Evolutionary conservation across 2,797 vertebrate genomes (phyloP).

Genomic region (Hirundo rustica): DNA sequence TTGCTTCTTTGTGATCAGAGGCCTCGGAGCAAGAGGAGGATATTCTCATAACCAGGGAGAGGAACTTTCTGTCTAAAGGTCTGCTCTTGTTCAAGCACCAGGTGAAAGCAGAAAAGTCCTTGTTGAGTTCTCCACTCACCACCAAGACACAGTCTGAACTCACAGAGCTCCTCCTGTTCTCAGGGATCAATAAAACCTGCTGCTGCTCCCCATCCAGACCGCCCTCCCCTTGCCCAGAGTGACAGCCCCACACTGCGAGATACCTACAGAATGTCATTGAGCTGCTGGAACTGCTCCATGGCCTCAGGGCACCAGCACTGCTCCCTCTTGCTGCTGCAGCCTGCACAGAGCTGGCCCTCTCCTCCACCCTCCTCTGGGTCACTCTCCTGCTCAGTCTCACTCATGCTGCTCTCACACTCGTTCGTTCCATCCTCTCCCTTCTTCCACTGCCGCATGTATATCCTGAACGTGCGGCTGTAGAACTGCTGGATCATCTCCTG

Average conservation of each 20-base stretch:
- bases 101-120: not conserved
- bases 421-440: slow-evolving; percentile 71
- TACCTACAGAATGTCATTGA: slow-evolving; percentile 90
- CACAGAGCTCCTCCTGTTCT: not conserved
- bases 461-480: slow-evolving; percentile 90
- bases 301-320: slow-evolving; percentile 90
- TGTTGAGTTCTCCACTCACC: fast-evolving
- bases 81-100: not conserved
- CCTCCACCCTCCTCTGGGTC: slow-evolving; percentile 51
- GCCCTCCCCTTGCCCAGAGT: fast-evolving
- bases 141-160: not conserved
- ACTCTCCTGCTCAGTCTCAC: slow-evolving; percentile 56
- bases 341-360: slow-evolving; percentile 75
- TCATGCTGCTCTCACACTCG: slow-evolving; percentile 66
- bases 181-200: not conserved
- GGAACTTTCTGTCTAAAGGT: not conserved
- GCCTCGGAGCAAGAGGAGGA: not conserved
- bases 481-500: slow-evolving; percentile 89
- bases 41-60: not conserved
- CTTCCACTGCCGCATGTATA: slow-evolving; percentile 86
- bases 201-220: not conserved
- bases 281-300: slow-evolving; percentile 86
- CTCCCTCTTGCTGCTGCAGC: slow-evolving; percentile 78
- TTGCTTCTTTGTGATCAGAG: not conserved
- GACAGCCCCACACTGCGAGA: fast-evolving